Base-by-base conservation (phyloP, 2,888 invertebrate species). In the Mimachlamys varia region DNA sequence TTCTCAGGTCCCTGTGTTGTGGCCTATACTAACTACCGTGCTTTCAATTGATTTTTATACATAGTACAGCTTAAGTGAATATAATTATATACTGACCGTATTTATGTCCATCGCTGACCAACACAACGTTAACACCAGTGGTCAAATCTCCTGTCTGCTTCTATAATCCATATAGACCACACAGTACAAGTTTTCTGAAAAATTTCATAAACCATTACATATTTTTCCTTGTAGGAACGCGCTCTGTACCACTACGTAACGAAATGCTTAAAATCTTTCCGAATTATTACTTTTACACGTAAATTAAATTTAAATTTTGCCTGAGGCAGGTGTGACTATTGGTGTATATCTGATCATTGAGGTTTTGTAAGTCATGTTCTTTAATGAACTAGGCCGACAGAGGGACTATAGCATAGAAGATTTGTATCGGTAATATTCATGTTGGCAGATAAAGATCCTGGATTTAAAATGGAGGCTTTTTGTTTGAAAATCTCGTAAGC, bases 241-340 rank as follows among this genome's bases (percentile, higher is more conserved):
- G n/a, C 33, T 27, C 33, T 76, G 4, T 76, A 76, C 76, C 33
- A 22, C 76, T 33, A 1, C 76, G 33, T 33, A 15, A 27, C 76
- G 33, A 76, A 33, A 76, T 76, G 76, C 22, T 76, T 44, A 33
- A 76, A 76, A 76, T 76, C 76, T 76, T 76, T 33, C 33, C 7
- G 76, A 76, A 76, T 76, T 76, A 76, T 76, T 27, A 33, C 33
- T 76, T 76, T 76, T 76, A 33, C 33, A 76, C 76, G 5, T 33
- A 76, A 27, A 76, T 76, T 76, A 76, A 33, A 76, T 27, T 33
- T 76, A 76, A 76, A 33, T 76, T 76, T 27, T 76, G 76, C 76
- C 76, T 1, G 27, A 0, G 76, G 76, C 76, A 76, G 12, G 33
- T 33, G 76, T 12, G 76, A 33, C 76, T 76, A n/a, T 76, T 13